Base-by-base conservation (phyloP, 2,797 vertebrate genomes). In the Microctenopoma lineatum region DNA sequence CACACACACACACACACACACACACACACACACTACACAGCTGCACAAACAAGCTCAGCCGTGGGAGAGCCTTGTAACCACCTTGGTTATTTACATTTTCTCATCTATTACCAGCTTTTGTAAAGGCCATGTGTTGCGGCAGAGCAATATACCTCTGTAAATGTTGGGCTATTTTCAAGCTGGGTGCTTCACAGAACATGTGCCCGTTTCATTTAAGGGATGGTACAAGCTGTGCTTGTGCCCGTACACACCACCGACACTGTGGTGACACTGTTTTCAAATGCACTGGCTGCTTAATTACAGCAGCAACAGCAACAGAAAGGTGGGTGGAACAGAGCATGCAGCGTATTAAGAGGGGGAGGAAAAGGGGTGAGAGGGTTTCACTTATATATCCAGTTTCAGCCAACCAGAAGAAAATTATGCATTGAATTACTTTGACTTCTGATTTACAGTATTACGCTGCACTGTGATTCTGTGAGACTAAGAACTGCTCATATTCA, bases 21-120 rank as follows among this genome's bases (percentile, higher is more conserved):
- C 81, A 29, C 27, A 6, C 27, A 32, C 36, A 77, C 75, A 79
- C 81, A 81, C 51, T 9, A 50, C 58, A 61, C 91, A 93, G 91
- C 92, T 93, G 91, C 82, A 84, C 90, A 92, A 93, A 92, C 86
- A 93, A 18, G 48, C 61, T 61, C 54, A 45, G 51, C 71, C 47
- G 53, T n/a, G 2, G 63, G 56, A 29, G 16, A 67, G 42, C 70
- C 54, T 41, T 46, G 58, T 10, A 77, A 51, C 69, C 75, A 66
- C 57, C 68, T 54, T 45, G 75, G 65, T 79, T 81, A 72, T 77
- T 60, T 76, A 79, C 73, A 59, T 76, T 74, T 71, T 74, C 51
- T 62, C 52, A 56, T 77, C 73, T 63, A 59, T 55, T 62, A 42
- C 27, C 67, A 47, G 70, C 66, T 68, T 68, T 69, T 59, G 69